Conservation (phyloP, 2,797 vertebrate species). For the Spheniscus humboldti region DNA sequence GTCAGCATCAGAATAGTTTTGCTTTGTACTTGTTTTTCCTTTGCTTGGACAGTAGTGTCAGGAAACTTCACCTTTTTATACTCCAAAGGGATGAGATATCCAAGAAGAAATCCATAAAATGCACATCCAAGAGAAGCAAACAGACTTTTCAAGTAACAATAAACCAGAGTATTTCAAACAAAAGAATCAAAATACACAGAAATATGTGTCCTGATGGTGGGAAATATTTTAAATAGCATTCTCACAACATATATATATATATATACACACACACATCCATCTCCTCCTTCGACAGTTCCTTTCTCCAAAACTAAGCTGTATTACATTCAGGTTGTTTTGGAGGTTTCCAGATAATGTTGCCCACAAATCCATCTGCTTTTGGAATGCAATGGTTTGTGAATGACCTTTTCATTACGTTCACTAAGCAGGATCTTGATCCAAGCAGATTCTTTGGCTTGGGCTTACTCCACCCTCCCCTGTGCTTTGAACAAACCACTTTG, state of each 20-base stretch:
- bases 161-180: not conserved
- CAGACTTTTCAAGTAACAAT: slow-evolving; percentile 22
- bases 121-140: slow-evolving; percentile 11
- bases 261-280: not conserved
- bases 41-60: not conserved
- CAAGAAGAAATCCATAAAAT: slow-evolving; percentile 1
- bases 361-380: slow-evolving; percentile 27
- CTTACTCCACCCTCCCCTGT: not conserved
- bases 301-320: slow-evolving; percentile 29
- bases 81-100: not conserved
- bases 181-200: slow-evolving; percentile 13
- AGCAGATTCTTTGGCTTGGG: slow-evolving; percentile 16
- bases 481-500: slow-evolving; percentile 60
- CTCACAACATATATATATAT: not conserved
- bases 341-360: slow-evolving; percentile 4
- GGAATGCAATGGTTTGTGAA: not conserved
- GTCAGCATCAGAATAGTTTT: not conserved
- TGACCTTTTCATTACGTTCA: slow-evolving; percentile 27
- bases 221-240: slow-evolving; percentile 25
- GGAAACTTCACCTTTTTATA: not conserved
- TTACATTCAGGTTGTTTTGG: slow-evolving; percentile 25
- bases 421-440: slow-evolving; percentile 16
- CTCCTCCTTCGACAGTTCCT: not conserved
- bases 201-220: not conserved
- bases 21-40: not conserved